Percentiles rank a stretch among this genome's conserved stretches.
These are phyloP conservation scores for Lycodopsis pacificus DNA, from an alignment of 2,797 vertebrate species.

Conservation along the genomic window DNA sequence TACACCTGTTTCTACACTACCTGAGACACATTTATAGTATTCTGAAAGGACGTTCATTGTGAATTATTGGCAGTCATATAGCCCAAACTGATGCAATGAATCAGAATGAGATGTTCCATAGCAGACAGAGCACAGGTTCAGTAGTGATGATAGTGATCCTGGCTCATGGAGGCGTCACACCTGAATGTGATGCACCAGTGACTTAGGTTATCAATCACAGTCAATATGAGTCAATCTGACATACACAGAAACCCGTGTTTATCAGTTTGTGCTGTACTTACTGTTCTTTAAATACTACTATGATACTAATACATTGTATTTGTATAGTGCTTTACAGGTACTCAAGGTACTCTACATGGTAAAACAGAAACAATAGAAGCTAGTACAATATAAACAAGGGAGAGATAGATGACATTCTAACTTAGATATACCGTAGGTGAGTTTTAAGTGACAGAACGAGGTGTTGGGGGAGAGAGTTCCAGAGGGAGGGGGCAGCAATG, in stretches of 20 bases:
- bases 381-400: too few species aligned
- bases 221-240: not conserved
- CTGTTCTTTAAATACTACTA: conserved; percentile 3
- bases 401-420: too few species aligned
- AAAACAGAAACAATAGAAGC: not conserved
- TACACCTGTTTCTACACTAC: not conserved
- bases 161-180: too few species aligned
- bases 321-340: not conserved
- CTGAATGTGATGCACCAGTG: too few species aligned
- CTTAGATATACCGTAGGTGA: not conserved
- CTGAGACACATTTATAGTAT: too few species aligned
- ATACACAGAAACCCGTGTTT: not conserved
- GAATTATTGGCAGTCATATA: not conserved
- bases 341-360: not conserved
- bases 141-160: too few species aligned
- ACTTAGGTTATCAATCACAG: too few species aligned
- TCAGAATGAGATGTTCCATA: too few species aligned
- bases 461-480: too few species aligned
- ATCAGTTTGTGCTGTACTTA: not conserved
- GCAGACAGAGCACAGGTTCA: too few species aligned
- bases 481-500: too few species aligned
- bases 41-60: too few species aligned
- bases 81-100: not conserved
- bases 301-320: not conserved
- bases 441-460: not conserved